Percentiles rank a stretch among this genome's conserved stretches.
These are phyloP conservation scores for Eulemur albifrons DNA, from an alignment of 2,797 vertebrate species.

Conservation along the genomic window DNA sequence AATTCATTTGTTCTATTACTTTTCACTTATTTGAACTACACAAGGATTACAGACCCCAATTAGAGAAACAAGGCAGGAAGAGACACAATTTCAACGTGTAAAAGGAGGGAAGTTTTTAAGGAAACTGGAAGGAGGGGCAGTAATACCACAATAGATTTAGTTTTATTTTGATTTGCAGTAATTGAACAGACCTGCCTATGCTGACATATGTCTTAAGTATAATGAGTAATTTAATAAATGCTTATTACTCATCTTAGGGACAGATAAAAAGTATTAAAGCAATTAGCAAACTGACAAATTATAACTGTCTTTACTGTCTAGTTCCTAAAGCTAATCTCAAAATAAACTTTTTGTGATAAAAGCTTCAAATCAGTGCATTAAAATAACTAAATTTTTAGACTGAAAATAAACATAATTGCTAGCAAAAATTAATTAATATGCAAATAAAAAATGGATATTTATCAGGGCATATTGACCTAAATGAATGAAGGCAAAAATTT, in stretches of 20 bases:
- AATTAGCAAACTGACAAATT: neutral
- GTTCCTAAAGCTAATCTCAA: neutral
- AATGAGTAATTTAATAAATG: neutral
- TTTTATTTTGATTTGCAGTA: slow-evolving; percentile 4
- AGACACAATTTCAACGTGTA: neutral
- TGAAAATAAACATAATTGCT: neutral
- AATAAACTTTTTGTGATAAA: neutral
- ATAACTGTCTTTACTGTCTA: neutral
- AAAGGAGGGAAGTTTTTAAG: neutral
- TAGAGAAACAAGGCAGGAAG: neutral
- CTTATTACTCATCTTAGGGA: neutral
- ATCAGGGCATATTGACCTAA: neutral
- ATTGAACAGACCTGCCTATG: neutral
- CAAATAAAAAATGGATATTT: neutral
- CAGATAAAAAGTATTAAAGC: neutral
- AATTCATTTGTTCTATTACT: neutral
- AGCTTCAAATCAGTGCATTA: neutral
- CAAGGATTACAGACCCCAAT: neutral
- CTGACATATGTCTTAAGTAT: neutral
- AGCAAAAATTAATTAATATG: neutral
- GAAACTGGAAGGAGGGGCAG: neutral
- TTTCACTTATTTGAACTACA: neutral
- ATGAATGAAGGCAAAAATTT: neutral
- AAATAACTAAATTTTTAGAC: neutral
- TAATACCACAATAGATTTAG: neutral